A percentile compares a stretch with the other conserved stretches of the same genome.
These are phyloP conservation scores for Eremobia ochroleuca DNA, from an alignment of 2,888 invertebrate species.

Conservation along the genomic window DNA sequence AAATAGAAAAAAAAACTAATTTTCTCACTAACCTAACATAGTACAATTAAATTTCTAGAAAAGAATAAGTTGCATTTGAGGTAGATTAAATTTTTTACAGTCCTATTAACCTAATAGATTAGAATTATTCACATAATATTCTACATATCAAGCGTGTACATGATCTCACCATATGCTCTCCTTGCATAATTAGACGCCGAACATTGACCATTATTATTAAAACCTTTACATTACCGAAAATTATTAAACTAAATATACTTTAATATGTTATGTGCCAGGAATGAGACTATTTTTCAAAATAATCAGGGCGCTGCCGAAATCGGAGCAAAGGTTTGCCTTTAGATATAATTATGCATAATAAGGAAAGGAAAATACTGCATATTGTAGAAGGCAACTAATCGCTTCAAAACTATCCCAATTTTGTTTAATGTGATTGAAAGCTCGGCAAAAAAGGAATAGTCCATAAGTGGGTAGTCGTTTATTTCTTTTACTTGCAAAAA, in stretches of 20 bases:
- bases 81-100: constrained; percentile 91
- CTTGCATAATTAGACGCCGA: constrained; percentile 81
- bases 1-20: constrained; percentile 82
- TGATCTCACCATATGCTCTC: constrained; percentile 80
- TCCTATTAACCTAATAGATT: constrained; percentile 90
- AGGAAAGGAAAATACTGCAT: background rate
- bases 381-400: constrained; percentile 5
- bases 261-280: constrained; percentile 63
- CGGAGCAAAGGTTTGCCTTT: background rate
- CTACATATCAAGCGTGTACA: constrained; percentile 85
- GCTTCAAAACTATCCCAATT: constrained; percentile 29
- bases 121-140: constrained; percentile 88
- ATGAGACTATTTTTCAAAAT: constrained; percentile 53
- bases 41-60: constrained; percentile 86
- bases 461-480: background rate
- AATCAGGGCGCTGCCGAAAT: constrained; percentile 40
- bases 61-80: constrained; percentile 90
- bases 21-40: constrained; percentile 89
- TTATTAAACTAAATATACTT: constrained; percentile 69
- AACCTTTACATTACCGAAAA: constrained; percentile 73
- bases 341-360: background rate
- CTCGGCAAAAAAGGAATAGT: background rate
- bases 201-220: constrained; percentile 75
- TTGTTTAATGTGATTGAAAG: constrained; percentile 4
- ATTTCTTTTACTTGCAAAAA: background rate